phyloP scores from a whole-genome alignment of 2,888 invertebrate genomes.

The Oegoconia quadripuncta region DNA sequence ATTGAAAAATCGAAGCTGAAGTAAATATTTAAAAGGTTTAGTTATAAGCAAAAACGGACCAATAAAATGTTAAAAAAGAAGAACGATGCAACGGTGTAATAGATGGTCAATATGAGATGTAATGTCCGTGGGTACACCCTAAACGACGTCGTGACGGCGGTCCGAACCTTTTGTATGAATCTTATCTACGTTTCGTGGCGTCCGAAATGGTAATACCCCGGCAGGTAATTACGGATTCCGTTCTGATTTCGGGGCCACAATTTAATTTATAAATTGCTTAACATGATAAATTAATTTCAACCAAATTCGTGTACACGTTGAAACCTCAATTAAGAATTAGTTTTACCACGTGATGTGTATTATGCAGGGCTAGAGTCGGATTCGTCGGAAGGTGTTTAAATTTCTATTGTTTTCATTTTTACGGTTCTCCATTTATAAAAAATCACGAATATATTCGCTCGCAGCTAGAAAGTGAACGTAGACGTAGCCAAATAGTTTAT shows the following conservation, averaged over 20 bases:
- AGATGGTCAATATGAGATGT: constrained; percentile 12
- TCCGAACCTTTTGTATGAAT: constrained; percentile 35
- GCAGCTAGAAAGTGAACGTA: constrained; percentile 12
- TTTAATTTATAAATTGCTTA: constrained; percentile 13
- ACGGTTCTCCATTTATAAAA: too few relatives aligned
- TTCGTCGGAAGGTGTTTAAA: too few relatives aligned
- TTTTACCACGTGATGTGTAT: constrained; percentile 3
- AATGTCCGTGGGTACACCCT: constrained; percentile 21
- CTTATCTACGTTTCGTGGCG: constrained; percentile 39
- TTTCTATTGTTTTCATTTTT: too few relatives aligned
- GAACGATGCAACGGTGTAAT: constrained; percentile 19
- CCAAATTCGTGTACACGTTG: constrained; percentile 6
- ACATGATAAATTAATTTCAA: constrained; percentile 12
- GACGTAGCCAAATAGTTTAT: neutral
- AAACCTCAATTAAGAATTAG: constrained; percentile 6
- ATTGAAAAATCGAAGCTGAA: too few relatives aligned
- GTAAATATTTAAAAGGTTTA: too few relatives aligned
- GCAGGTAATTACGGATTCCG: constrained; percentile 18
- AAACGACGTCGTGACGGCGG: constrained; percentile 32
- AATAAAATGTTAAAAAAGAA: too few relatives aligned
- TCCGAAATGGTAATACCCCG: constrained; percentile 24
- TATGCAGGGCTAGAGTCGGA: neutral
- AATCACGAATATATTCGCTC: too few relatives aligned
- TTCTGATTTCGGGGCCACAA: constrained; percentile 15
- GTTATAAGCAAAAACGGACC: too few relatives aligned